These are phyloP conservation scores for Antitype chi DNA, from an alignment of 2,888 invertebrate genomes.

Conservation along the genomic window DNA sequence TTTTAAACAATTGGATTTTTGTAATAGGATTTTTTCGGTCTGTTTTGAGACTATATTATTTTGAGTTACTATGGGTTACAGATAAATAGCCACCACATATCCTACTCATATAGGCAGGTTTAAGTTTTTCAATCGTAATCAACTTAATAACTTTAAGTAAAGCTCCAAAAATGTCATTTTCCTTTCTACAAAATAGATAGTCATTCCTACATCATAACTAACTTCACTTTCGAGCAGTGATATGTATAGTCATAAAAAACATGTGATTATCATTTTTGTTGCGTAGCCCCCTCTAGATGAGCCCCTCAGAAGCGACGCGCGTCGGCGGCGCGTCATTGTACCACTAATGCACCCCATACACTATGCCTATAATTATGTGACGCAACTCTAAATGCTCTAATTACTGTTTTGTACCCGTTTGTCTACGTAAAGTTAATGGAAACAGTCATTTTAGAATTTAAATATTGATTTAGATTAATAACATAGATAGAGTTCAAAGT, in stretches of 20 bases:
- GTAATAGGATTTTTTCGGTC: not conserved
- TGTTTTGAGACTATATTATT: not conserved
- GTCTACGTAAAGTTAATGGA: conserved; percentile 79
- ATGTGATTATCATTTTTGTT: conserved; percentile 68
- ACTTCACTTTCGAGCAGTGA: conserved; percentile 10
- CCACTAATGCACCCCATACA: conserved; percentile 85
- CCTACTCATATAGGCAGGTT: not conserved
- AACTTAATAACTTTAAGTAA: not conserved
- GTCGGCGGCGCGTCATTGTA: conserved; percentile 75
- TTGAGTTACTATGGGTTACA: not conserved
- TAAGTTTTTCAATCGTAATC: not conserved
- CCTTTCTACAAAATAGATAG: not conserved
- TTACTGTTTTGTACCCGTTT: conserved; percentile 85
- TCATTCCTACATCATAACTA: conserved; percentile 2
- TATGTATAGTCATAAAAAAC: conserved; percentile 60
- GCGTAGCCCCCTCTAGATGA: conserved; percentile 61
- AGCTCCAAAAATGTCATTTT: not conserved
- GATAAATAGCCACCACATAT: not conserved
- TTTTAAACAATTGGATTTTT: conserved; percentile 19
- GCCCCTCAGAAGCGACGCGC: conserved; percentile 60
- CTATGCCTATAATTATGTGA: conserved; percentile 84
- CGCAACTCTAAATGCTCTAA: conserved; percentile 86
- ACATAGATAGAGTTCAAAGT: conserved; percentile 5
- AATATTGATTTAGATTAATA: conserved; percentile 37
- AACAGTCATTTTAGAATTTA: conserved; percentile 74